Evolutionary conservation across 2,113 vertebrate genomes (phyloP), one percentile per base, ranked within the genome.

Genomic region (Gobio gobio): DNA sequence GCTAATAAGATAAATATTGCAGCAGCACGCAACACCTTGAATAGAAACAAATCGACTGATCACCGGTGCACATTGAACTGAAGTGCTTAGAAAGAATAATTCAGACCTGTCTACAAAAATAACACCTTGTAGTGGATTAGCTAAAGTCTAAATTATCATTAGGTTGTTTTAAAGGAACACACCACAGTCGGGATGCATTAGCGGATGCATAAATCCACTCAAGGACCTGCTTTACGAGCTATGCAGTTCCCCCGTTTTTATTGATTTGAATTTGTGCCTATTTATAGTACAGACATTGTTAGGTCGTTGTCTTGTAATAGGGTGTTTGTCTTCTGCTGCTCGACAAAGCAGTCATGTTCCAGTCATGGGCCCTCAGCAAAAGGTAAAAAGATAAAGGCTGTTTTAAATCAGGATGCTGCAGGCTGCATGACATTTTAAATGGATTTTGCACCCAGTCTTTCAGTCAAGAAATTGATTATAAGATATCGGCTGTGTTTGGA

Each of bases 211-310:
- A 88, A 79, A 89, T 83, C 63, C 68, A 87, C 24, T 14, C 36
- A 49, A 68, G 72, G 33, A 26, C 43, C 70, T 64, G 56, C 70
- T 61, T 66, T 76, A 79, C 68, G 72, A 87, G 66, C 56, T 33
- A 18, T 77, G 16, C 47, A 14, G 16, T 72, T 43, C 10, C 14
- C 8, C 78, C 20, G 75, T 73, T 49, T 84, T 81, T 85, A 86
- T 86, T 80, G 85, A 85, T 86, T 83, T 54, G 58, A 51, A 74
- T 78, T 22, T 58, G 49, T 49, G 40, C 29, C 82, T 86, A 83
- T 87, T 86, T 86, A 83, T 84, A 86, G 84, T 47, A 40, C 74
- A 45, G 26, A 29, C 54, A 74, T 40, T 78, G 68, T 61, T 61
- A 73, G 73, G 29, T 13, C 59, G 10, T 16, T 47, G 16, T 63